Evolutionary conservation across 2,113 vertebrate species (phyloP), one percentile per base, ranked within the genome.

Genomic region (Equus quagga): DNA sequence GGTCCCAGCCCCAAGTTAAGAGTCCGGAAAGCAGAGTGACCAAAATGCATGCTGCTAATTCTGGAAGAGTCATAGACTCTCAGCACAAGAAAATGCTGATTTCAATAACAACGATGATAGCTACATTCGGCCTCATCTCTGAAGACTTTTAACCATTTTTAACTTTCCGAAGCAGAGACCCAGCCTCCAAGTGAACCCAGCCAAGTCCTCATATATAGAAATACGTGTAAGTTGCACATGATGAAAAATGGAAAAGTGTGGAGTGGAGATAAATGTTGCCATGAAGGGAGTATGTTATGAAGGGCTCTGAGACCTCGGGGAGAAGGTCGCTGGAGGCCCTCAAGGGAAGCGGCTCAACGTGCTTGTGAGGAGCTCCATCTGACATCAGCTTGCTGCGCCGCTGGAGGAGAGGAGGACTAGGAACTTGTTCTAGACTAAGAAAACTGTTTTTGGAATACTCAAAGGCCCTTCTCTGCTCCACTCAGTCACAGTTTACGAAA

Each of bases 271-370:
- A 73, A 46, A 80, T n/a, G 49, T 46, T 26, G 17, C 18, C 19
- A 18, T 7, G 6, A 54, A 51, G 11, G 24, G 23, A 1, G 5
- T 17, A 5, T 23, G 28, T 8, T 23, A 24, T 1, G 15, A 33
- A 80, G 56, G 62, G 11, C 56, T 67, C 46, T 60, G 51, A 69
- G 26, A 13, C 84, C 65, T 84, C 31, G 19, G 9, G 24, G 28
- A 95, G 44, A 60, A 64, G 17, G 12, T 18, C 31, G 67, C 24
- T 56, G 26, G 33, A 75, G 73, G 23, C 41, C 33, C 69, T 75
- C 23, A 6, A 8, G 7, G 5, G 67, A 86, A 49, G 85, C 11
- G 15, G n/a, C 14, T 17, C 26, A 18, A 49, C 26, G 26, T 13
- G n/a, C 62, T 21, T 44, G 51, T 36, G 58, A 31, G 21, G 17